Base-by-base conservation (phyloP, 2,113 vertebrate species). In the Trochalopteron elliotii region DNA sequence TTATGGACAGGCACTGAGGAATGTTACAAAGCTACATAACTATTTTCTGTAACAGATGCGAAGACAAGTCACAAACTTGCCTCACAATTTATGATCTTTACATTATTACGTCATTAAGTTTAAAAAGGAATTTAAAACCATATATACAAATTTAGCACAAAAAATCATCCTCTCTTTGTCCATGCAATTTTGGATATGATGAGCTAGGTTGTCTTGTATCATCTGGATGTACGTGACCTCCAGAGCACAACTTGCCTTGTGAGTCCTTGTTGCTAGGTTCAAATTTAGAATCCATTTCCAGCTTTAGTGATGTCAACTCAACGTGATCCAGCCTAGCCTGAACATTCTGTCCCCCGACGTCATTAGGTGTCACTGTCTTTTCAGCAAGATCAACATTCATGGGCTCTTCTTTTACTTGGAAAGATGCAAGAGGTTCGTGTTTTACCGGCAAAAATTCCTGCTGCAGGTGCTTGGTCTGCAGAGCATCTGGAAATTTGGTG, bases 1-100 rank as follows among this genome's bases (percentile, higher is more conserved):
- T 99, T 98, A 98, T 97, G 98, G 98, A 99, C 99, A 99, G 99
- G 99, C 99, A 99, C 99, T 99, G 98, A 99, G 98, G 99, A 99
- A 99, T 98, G 98, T 98, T 98, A 98, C 98, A 98, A 98, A 98
- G 99, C 99, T 99, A 99, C 99, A 99, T 98, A 97, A 98, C 98
- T 98, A 97, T 98, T 94, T 98, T 98, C 97, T 96, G 98, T 98
- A 98, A 98, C 98, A 98, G 97, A 98, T 97, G 96, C 55, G 59
- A 96, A 97, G 97, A 94, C 98, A 98, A 98, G 98, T 95, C 94
- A 94, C 90, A 97, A 91, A 94, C 98, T 95, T 95, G 97, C 98
- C 97, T 96, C 96, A 96, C 95, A 97, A 97, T 95, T 98, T 96
- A 98, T 96, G 94, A 97, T 98, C 97, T 97, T 98, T 98, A 98